Conservation (phyloP, 2,797 vertebrate genomes). For the Aulostomus chinensis region DNA sequence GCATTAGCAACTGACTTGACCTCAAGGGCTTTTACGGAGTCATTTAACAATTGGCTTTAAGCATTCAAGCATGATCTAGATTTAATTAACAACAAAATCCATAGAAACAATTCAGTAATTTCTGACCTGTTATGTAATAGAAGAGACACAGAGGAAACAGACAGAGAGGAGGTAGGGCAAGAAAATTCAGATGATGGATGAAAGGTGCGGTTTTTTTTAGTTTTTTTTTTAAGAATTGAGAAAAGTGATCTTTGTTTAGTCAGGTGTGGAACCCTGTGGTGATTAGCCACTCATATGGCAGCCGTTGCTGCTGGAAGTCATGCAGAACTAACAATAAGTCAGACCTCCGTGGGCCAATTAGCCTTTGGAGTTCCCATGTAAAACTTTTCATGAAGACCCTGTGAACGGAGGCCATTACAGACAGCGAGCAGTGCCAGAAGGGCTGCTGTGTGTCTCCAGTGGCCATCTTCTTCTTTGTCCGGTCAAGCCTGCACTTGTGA, state of each 20-base stretch:
- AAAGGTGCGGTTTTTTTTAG: no score
- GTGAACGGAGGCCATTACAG: conserved; percentile 76
- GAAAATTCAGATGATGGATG: conserved; percentile 39
- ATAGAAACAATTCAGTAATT: conserved; percentile 48
- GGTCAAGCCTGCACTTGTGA: conserved; percentile 75
- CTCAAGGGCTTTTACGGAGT: conserved; percentile 30
- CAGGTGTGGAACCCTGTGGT: conserved; percentile 79
- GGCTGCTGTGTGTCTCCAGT: conserved; percentile 64
- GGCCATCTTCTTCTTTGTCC: conserved; percentile 72
- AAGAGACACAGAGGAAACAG: conserved; percentile 18
- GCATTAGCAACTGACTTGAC: conserved; percentile 21
- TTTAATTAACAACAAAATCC: conserved; percentile 58
- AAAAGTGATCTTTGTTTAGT: conserved; percentile 76
- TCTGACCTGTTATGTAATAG: conserved; percentile 47
- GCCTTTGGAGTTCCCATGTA: conserved; percentile 80
- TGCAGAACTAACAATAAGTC: conserved; percentile 83
- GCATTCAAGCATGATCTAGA: conserved; percentile 36
- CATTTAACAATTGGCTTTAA: conserved; percentile 44
- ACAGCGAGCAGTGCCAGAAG: conserved; percentile 62
- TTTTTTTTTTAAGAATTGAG: conserved; percentile 58
- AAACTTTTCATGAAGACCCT: conserved; percentile 79
- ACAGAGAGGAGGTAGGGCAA: conserved; percentile 16
- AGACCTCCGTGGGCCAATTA: conserved; percentile 83
- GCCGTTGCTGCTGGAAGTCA: conserved; percentile 73
- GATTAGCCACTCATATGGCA: conserved; percentile 78